These are phyloP conservation scores for Barypeithes pellucidus DNA, from an alignment of 2,888 invertebrate genomes.

Conservation along the genomic window DNA sequence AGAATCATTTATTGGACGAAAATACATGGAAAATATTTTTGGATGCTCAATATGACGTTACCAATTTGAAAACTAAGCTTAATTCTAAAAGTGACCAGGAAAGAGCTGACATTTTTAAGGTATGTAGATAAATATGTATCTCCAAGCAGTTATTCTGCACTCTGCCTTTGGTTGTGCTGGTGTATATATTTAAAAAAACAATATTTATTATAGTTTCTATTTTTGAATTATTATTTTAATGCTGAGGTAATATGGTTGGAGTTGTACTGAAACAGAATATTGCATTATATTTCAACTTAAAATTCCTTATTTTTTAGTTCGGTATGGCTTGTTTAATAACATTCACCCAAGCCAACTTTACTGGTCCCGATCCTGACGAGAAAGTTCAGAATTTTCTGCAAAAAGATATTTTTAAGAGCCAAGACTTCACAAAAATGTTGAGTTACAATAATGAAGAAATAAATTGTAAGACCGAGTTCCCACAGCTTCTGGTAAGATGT, in stretches of 20 bases:
- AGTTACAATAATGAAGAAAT: constrained; percentile 80
- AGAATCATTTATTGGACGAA: constrained; percentile 50
- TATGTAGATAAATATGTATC: constrained; percentile 16
- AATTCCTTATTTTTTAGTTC: constrained; percentile 59
- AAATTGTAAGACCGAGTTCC: constrained; percentile 76
- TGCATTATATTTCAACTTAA: neutral
- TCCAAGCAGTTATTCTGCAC: no score
- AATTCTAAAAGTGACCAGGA: constrained; percentile 64
- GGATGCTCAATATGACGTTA: constrained; percentile 57
- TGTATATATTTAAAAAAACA: no score
- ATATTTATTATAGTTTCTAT: no score
- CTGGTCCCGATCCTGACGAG: constrained; percentile 77
- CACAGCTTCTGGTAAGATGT: constrained; percentile 69
- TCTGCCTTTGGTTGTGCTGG: no score
- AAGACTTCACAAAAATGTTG: constrained; percentile 70
- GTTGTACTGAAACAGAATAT: no score
- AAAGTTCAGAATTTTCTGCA: constrained; percentile 70
- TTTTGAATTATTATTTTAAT: no score
- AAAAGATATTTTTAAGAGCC: constrained; percentile 69
- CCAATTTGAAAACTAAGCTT: constrained; percentile 56
- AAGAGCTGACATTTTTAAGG: constrained; percentile 69
- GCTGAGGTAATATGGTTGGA: no score
- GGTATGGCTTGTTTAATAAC: constrained; percentile 79
- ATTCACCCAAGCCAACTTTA: constrained; percentile 89
- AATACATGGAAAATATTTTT: constrained; percentile 60